Base-by-base conservation (phyloP, 1,140 invertebrate genomes). In the Stegodyphus dumicola region DNA sequence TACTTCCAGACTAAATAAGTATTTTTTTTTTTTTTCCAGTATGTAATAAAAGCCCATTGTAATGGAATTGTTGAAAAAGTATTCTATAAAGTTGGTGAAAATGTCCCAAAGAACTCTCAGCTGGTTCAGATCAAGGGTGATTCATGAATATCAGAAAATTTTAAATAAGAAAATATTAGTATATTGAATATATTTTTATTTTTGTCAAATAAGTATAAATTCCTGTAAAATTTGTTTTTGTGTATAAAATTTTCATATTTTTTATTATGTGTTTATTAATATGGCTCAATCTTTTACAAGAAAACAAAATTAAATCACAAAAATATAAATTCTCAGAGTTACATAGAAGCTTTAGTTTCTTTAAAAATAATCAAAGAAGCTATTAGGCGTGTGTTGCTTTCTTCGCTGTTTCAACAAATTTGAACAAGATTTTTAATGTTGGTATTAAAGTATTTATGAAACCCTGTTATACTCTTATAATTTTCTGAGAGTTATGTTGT, bases 31-130 rank as follows among this genome's bases (percentile, higher is more conserved):
- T 2, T 64, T 88, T 92, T 91, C 75, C 89, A 95, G 93, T 95
- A 98, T 90, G 93, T 97, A 2, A 94, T 99, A 6, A 94, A 95
- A 89, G 95, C 97, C 7, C 93, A 94, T 10, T 92, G 92, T 51
- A 93, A 94, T 89, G 96, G 95, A 60, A 92, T 92, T 6, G 93
- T 99, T 11, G 93, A 95, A 73, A 93, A 93, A 5, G 91, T 98
- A 65, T 91, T 94, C 0, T 94, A 93, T 88, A 93, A 94, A 80
- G 91, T 93, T 86, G 97, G 97, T 7, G 95, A 97, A 83, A 96
- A 94, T 87, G 95, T 99, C 9, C 90, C 93, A 4, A 98, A 98
- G 91, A 94, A 95, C 88, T 91, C 92, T 75, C 88, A 92, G 56
- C 91, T 95, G 2, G 90, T 95, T 5, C 91, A 93, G 86, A 91